These are phyloP conservation scores for Microchirus variegatus DNA, from an alignment of 2,797 vertebrate species.

Conservation along the genomic window DNA sequence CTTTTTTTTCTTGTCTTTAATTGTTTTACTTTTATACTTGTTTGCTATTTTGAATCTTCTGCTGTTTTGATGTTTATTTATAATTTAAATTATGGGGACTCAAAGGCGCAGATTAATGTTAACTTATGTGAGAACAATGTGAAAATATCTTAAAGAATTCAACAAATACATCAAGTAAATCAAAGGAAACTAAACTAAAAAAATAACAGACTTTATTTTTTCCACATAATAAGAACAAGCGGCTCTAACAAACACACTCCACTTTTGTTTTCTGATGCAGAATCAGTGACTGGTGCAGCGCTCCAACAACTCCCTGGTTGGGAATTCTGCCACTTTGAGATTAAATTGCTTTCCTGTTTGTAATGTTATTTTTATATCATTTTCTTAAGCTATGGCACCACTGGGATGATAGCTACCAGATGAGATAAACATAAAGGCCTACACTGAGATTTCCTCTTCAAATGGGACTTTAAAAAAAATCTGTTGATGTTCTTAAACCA, in stretches of 20 bases:
- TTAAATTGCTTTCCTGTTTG: constrained; percentile 26
- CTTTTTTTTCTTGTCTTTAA: too few species aligned
- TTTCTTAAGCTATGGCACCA: constrained; percentile 7
- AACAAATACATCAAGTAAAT: too few species aligned
- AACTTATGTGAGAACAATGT: too few species aligned
- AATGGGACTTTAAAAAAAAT: neutral
- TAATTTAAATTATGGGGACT: too few species aligned
- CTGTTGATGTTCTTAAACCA: neutral
- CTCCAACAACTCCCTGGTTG: constrained; percentile 7
- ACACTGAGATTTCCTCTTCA: neutral
- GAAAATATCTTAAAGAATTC: too few species aligned
- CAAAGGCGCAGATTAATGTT: too few species aligned
- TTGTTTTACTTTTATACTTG: too few species aligned
- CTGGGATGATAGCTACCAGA: neutral
- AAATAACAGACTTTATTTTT: neutral
- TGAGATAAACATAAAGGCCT: neutral
- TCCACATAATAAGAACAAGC: constrained; percentile 4
- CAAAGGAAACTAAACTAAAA: too few species aligned
- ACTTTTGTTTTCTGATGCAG: neutral
- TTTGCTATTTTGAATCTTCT: too few species aligned
- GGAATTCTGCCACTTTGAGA: constrained; percentile 8
- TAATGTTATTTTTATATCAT: constrained; percentile 1
- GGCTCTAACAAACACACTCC: neutral
- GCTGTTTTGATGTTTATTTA: too few species aligned
- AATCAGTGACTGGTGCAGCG: neutral